Base-by-base conservation (phyloP, 1,140 invertebrate genomes). In the Drosophila melanogaster region DNA sequence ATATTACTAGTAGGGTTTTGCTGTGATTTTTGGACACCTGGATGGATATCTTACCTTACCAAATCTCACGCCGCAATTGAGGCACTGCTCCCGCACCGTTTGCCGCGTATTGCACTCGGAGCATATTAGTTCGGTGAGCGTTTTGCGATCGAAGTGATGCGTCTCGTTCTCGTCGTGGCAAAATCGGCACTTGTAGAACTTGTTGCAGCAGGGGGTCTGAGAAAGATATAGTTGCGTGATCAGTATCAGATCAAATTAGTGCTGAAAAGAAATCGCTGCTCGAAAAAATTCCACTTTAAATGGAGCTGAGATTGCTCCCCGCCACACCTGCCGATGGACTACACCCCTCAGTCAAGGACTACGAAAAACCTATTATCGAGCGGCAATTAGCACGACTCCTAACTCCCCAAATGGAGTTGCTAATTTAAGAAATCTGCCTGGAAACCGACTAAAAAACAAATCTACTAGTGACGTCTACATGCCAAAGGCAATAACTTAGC, bases 111-210 rank as follows among this genome's bases (percentile, higher is more conserved):
- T 95, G 92, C 97, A 98, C 46, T 96, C 92, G 1, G 95, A 94
- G 92, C 97, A 98, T 66, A 96, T 95, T 40, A 98, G 93, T 92
- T 97, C 95, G 0, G 95, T 95, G 1, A 98, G 95, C 56, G 95
- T 95, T 85, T 96, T 96, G 49, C 97, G 93, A 92, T 97, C 96
- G 43, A 98, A 94, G 22, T 95, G 95, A 90, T 98, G 97, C 46
- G 95, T 93, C 83, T 98, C 97, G 51, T 95, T 95, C 75, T 97
- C 96, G 93, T 98, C 96, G 86, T 98, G 97, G 86, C 97, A 98
- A 90, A 97, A 96, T 30, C 97, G 94, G 90, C 97, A 98, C 62
- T 96, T 95, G 92, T 98, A 98, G 1, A 96, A 94, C 92, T 97
- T 97, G 77, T 96, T 95, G 92, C 97, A 98, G 87, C 97, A 97